Conservation (phyloP, 2,888 invertebrate species). For the Apodemia zela region DNA sequence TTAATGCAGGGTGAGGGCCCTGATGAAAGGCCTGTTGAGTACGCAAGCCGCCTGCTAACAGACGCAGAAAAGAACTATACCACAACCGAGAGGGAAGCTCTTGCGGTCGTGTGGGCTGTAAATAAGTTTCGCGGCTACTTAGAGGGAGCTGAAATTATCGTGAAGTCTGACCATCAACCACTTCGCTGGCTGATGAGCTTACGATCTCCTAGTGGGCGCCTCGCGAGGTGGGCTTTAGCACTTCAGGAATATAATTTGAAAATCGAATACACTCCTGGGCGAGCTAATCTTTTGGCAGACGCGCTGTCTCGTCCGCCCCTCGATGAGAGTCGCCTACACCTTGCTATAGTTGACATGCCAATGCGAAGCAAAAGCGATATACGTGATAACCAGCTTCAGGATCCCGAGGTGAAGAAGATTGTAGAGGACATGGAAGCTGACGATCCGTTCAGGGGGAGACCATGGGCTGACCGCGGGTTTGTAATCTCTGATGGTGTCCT, state of each 20-base stretch:
- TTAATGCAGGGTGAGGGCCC: slow-evolving; percentile 30
- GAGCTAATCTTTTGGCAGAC: background rate
- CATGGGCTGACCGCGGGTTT: slow-evolving; percentile 26
- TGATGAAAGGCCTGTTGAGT: slow-evolving; percentile 23
- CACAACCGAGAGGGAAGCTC: slow-evolving; percentile 49
- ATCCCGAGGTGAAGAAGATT: slow-evolving; percentile 26
- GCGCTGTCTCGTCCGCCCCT: background rate
- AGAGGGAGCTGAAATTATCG: background rate
- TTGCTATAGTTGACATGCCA: background rate
- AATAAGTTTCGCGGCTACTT: slow-evolving; percentile 22
- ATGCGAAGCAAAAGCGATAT: background rate
- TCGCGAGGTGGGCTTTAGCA: background rate
- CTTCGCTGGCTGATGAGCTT: background rate
- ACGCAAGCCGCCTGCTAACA: slow-evolving; percentile 34
- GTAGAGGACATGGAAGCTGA: slow-evolving; percentile 28
- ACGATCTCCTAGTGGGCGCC: background rate
- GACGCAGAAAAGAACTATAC: slow-evolving; percentile 47
- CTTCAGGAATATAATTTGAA: background rate
- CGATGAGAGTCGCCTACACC: background rate
- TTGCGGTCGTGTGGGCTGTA: slow-evolving; percentile 31
- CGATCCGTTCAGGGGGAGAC: slow-evolving; percentile 26
- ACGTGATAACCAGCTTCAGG: slow-evolving; percentile 13
- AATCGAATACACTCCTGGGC: background rate
- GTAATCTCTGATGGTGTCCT: slow-evolving; percentile 21
- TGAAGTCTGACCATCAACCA: background rate